These are phyloP conservation scores for Cheilosia vernalis DNA, from an alignment of 2,888 invertebrate species.

Conservation along the genomic window DNA sequence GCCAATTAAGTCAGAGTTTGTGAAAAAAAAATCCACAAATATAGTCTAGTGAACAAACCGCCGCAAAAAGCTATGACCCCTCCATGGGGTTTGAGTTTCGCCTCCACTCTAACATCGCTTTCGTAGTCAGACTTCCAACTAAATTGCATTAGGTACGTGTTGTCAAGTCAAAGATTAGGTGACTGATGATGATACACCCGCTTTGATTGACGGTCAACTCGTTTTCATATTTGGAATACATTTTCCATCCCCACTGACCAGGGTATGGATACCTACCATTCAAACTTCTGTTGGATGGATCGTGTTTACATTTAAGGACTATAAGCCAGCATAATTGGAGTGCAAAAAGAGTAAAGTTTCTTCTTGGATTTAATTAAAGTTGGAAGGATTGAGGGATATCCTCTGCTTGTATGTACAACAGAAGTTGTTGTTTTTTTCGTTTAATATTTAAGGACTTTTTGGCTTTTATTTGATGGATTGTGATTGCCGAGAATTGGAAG, in stretches of 20 bases:
- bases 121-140: not conserved
- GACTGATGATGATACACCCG: not conserved
- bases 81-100: not conserved
- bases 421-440: not conserved
- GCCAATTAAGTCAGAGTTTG: not conserved
- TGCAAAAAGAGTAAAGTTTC: not conserved
- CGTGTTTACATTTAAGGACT: not conserved
- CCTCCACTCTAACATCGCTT: not conserved
- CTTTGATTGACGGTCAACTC: conserved; percentile 2
- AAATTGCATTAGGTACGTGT: not conserved
- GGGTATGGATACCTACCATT: not conserved
- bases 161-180: not conserved
- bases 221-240: not conserved
- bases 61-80: not conserved
- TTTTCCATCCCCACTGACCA: not conserved
- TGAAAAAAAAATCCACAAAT: not conserved
- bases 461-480: not conserved
- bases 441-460: not conserved
- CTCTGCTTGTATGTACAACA: not conserved
- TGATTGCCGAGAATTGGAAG: not conserved
- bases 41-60: not conserved
- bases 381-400: not conserved
- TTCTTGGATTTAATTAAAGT: not conserved
- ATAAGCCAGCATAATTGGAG: not conserved
- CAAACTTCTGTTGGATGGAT: not conserved